Percentiles rank a stretch among this genome's conserved stretches.
These are phyloP conservation scores for Pygmarrhopalites habei DNA, from an alignment of 1,140 invertebrate species.

Conservation along the genomic window DNA sequence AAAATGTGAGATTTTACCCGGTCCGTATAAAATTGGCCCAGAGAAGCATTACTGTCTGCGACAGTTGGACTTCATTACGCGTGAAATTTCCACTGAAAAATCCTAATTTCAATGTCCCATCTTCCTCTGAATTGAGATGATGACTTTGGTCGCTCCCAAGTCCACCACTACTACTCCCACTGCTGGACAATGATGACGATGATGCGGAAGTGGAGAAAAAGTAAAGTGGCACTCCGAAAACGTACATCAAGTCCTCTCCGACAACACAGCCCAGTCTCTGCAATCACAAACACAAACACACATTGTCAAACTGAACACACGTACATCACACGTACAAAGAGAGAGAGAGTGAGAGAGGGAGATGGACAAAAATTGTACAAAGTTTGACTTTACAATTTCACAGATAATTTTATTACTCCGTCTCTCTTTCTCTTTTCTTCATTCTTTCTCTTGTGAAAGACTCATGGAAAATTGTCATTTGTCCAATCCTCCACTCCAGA, in stretches of 20 bases:
- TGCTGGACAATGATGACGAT: background rate
- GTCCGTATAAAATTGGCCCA: conserved; percentile 94
- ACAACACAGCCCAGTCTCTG: conserved; percentile 48
- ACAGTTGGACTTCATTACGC: conserved; percentile 75
- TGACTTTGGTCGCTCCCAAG: conserved; percentile 15
- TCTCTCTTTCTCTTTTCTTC: too few relatives aligned
- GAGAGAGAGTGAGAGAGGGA: too few relatives aligned
- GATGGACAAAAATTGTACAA: too few relatives aligned
- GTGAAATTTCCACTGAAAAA: conserved; percentile 80
- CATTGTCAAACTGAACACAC: too few relatives aligned
- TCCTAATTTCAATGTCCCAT: conserved; percentile 52
- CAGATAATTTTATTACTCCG: too few relatives aligned
- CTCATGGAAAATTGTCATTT: too few relatives aligned
- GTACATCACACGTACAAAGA: too few relatives aligned
- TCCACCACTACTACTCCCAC: conserved; percentile 4
- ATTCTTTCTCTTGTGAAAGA: too few relatives aligned
- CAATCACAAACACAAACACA: too few relatives aligned
- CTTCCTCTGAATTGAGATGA: conserved; percentile 4
- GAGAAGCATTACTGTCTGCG: conserved; percentile 87
- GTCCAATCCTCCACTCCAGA: too few relatives aligned
- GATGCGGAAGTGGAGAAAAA: conserved; percentile 9
- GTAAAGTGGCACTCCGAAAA: conserved; percentile 54
- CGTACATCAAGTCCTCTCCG: conserved; percentile 55
- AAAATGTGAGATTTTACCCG: too few relatives aligned
- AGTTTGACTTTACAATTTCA: too few relatives aligned